Conservation (phyloP, 2,797 vertebrate species). For the Enteromius trimaculatus region DNA sequence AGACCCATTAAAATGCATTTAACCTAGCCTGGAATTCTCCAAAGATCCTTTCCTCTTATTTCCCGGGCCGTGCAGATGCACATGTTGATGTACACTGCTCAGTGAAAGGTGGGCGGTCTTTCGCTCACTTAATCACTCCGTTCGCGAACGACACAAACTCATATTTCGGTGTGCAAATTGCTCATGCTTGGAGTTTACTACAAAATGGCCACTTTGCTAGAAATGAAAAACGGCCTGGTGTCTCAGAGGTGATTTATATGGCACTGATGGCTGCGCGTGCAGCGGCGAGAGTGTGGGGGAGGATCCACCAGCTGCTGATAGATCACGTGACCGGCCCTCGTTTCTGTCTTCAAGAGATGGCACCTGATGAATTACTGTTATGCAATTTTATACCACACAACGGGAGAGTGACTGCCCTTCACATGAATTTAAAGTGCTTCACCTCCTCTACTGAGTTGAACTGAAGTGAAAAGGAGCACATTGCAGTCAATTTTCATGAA, state of each 20-base stretch:
- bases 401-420: conserved; percentile 19
- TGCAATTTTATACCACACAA: conserved; percentile 31
- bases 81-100: conserved; percentile 8
- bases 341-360: conserved; percentile 47
- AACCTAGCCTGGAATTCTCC: conserved; percentile 32
- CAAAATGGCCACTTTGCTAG: conserved; percentile 58
- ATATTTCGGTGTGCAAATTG: conserved; percentile 60
- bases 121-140: conserved; percentile 54
- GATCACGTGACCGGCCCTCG: conserved; percentile 45
- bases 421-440: conserved; percentile 35
- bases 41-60: background rate
- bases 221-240: conserved; percentile 54
- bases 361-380: conserved; percentile 52
- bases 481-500: conserved; percentile 47
- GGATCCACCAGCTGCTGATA: conserved; percentile 45
- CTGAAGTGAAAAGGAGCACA: conserved; percentile 45
- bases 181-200: conserved; percentile 54
- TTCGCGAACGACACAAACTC: conserved; percentile 39
- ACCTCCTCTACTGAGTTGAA: conserved; percentile 30
- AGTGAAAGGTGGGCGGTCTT: conserved; percentile 4
- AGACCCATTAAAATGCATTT: conserved; percentile 44
- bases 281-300: conserved; percentile 20
- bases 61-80: background rate
- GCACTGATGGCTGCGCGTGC: conserved; percentile 46
- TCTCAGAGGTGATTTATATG: conserved; percentile 58